These are phyloP conservation scores for Lagodon rhomboides DNA, from an alignment of 2,797 vertebrate species.

Conservation along the genomic window DNA sequence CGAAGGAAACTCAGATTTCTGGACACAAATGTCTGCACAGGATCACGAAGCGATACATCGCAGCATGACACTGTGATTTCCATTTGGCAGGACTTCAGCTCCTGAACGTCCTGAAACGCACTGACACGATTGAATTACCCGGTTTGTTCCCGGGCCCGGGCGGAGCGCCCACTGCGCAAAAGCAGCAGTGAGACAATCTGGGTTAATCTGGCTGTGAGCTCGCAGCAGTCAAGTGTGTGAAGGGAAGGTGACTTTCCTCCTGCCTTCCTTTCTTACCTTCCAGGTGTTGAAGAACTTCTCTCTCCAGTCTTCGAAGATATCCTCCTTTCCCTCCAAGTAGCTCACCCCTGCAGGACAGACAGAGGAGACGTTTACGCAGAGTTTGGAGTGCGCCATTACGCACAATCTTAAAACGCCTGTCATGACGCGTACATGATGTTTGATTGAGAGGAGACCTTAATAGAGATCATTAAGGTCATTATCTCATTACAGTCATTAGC, in stretches of 20 bases:
- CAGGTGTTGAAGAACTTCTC: conserved; percentile 96
- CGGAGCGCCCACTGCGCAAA: conserved; percentile 49
- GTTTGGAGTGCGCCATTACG: conserved; percentile 35
- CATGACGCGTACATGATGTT: background rate
- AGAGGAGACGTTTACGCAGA: conserved; percentile 10
- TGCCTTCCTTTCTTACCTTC: conserved; percentile 84
- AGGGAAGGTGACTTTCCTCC: conserved; percentile 58
- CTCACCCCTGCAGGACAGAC: conserved; percentile 89
- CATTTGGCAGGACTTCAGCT: conserved; percentile 35
- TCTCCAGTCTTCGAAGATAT: conserved; percentile 91
- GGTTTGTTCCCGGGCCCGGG: conserved; percentile 1
- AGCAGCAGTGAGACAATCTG: conserved; percentile 54
- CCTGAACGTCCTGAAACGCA: conserved; percentile 28
- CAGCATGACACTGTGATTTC: conserved; percentile 9
- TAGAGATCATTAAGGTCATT: background rate
- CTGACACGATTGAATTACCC: conserved; percentile 51
- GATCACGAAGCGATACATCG: background rate
- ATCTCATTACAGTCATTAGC: background rate
- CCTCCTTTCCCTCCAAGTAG: conserved; percentile 91
- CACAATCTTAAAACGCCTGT: background rate
- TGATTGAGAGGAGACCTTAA: conserved; percentile 3
- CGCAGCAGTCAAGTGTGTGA: conserved; percentile 7
- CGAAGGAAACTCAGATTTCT: background rate
- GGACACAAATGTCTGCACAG: background rate
- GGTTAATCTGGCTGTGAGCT: conserved; percentile 63